Evolutionary conservation across 92 coral and sea anemone species (phyloP).

Genomic region (Porites rus): DNA sequence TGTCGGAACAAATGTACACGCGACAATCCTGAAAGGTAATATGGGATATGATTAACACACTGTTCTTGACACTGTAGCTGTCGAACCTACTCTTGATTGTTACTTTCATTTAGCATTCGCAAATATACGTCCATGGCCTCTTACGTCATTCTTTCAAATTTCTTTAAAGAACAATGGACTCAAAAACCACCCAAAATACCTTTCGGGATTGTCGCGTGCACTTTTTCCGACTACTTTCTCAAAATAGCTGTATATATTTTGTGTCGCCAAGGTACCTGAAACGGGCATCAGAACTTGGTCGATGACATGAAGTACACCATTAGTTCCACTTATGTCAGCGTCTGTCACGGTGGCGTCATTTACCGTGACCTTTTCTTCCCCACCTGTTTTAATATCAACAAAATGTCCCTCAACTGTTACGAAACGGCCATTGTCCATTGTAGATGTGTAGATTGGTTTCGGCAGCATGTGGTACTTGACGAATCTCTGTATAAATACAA

Average conservation of each 20-base stretch:
- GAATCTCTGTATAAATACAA: conserved; percentile 50
- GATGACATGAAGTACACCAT: conserved; percentile 82
- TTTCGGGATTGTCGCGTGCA: no score
- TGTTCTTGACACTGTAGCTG: no score
- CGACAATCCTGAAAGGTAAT: no score
- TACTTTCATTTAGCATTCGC: no score
- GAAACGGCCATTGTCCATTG: conserved; percentile 50
- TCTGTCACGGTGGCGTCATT: conserved; percentile 75
- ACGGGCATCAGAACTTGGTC: conserved; percentile 78
- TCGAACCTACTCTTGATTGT: no score
- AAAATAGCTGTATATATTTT: not conserved
- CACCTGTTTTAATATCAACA: conserved; percentile 49
- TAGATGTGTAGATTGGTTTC: conserved; percentile 67
- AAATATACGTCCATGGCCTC: no score
- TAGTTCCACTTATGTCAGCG: conserved; percentile 69
- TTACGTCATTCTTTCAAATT: no score
- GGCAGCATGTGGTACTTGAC: conserved; percentile 74
- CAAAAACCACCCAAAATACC: no score
- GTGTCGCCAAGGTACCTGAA: conserved; percentile 56
- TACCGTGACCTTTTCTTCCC: conserved; percentile 50
- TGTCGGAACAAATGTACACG: no score
- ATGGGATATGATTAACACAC: no score
- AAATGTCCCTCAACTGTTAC: conserved; percentile 63
- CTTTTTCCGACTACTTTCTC: no score
- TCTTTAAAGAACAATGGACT: no score